Evolutionary conservation across 2,113 vertebrate species (phyloP), one percentile per base, ranked within the genome.

Genomic region (Clarias batrachus): DNA sequence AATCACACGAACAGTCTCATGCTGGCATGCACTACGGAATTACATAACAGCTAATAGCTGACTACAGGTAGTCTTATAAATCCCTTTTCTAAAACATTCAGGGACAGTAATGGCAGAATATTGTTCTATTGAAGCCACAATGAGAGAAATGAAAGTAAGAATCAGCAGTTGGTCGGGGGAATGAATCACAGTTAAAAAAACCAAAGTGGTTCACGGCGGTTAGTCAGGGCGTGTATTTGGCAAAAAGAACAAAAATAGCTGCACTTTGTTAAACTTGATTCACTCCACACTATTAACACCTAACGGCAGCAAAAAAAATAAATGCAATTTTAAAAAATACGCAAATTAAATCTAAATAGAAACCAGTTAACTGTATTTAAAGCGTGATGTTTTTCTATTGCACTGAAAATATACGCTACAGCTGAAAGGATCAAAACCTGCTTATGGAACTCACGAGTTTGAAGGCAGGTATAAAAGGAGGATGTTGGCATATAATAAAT

Each of bases 1-100:
- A 41, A 62, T 81, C 78, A 81, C 19, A 81, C 60, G 78, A 81
- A 41, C 57, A 62, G 78, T 12, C 59, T 81, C 78, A 81, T 25
- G 57, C 78, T 62, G 57, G 23, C 11, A 62, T 62, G 25, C 8
- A 12, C 57, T 37, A 81, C 41, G 59, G 57, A 81, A 81, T 81
- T 81, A 62, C 78, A 62, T 62, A 19, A 60, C 17, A 81, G 78
- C 21, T 81, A 19, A 81, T 41, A 62, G 57, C 57, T 62, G 30
- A 62, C 78, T 62, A 59, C 57, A 41, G 78, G 57, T 81, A 60
- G 30, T 21, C 78, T 62, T 37, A 33, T 62, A 81, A 81, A 81
- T 62, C 41, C 78, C 57, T 41, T 81, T 81, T 41, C 30, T 23
- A 12, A 62, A 81, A 41, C 19, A 12, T 62, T 62, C 13, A 60